A percentile compares a stretch with the other conserved stretches of the same genome.
These are phyloP conservation scores for Andricus grossulariae DNA, from an alignment of 1,140 invertebrate genomes.

Conservation along the genomic window DNA sequence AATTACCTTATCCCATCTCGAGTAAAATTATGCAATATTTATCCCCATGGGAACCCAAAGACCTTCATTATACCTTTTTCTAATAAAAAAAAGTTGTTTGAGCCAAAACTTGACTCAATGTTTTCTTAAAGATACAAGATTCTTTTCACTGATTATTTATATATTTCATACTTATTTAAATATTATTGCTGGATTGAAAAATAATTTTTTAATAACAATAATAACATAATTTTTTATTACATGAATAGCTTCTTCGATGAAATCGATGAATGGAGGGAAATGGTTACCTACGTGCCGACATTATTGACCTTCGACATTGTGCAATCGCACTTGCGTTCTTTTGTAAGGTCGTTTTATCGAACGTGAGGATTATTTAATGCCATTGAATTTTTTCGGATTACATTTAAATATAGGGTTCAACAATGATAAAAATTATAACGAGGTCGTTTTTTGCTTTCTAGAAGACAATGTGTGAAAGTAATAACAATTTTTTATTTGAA, in stretches of 20 bases:
- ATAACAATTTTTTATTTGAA: too few relatives aligned
- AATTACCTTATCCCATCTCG: too few relatives aligned
- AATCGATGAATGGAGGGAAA: constrained; percentile 17
- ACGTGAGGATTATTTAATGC: constrained; percentile 1
- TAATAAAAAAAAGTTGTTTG: too few relatives aligned
- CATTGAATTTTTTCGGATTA: constrained; percentile 11
- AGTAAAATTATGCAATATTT: too few relatives aligned
- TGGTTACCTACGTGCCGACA: constrained; percentile 5
- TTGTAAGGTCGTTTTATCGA: background rate
- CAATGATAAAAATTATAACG: background rate
- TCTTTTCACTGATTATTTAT: background rate
- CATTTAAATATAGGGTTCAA: background rate
- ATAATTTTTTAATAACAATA: background rate
- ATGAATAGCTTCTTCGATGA: constrained; percentile 8
- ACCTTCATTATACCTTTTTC: too few relatives aligned
- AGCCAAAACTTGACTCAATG: background rate
- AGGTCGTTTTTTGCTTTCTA: background rate
- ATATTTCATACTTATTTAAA: background rate
- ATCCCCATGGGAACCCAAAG: too few relatives aligned
- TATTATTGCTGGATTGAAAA: background rate
- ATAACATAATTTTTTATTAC: background rate
- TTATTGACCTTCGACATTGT: constrained; percentile 18
- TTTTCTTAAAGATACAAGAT: background rate
- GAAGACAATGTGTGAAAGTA: too few relatives aligned
- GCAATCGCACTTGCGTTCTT: constrained; percentile 1